These are phyloP conservation scores for Eptesicus fuscus DNA, from an alignment of 2,113 vertebrate species.

Conservation along the genomic window DNA sequence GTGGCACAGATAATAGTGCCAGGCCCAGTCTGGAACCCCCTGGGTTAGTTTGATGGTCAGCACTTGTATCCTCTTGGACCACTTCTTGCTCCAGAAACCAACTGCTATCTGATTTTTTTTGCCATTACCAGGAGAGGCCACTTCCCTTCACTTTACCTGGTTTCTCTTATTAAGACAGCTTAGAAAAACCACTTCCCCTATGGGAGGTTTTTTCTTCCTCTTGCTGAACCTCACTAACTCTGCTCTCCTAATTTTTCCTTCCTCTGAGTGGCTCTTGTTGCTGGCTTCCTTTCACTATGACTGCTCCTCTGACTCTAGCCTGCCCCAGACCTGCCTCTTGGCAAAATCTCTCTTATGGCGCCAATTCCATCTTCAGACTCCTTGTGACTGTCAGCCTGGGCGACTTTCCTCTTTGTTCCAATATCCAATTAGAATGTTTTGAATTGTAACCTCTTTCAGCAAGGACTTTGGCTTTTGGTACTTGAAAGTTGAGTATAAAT, in stretches of 20 bases:
- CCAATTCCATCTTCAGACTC: not conserved
- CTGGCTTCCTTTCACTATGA: not conserved
- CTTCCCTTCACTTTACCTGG: not conserved
- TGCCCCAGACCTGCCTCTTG: not conserved
- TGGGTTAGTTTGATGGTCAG: not conserved
- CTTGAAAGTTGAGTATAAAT: slow-evolving; percentile 40
- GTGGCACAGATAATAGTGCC: not conserved
- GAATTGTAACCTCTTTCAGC: slow-evolving; percentile 24
- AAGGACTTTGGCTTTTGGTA: not conserved
- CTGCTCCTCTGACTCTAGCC: not conserved
- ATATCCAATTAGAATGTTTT: not conserved
- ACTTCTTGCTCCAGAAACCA: not conserved
- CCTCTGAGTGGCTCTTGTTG: not conserved
- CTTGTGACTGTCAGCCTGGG: not conserved
- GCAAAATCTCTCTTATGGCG: not conserved
- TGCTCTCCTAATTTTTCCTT: not conserved
- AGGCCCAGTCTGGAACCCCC: not conserved
- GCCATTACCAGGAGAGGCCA: not conserved
- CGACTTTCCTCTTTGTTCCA: not conserved
- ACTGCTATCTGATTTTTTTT: not conserved
- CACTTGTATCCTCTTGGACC: not conserved
- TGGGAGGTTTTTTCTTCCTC: not conserved
- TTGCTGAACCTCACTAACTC: not conserved
- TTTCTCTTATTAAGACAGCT: not conserved
- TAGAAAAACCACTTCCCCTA: not conserved